Evolutionary conservation across 2,797 vertebrate genomes (phyloP).

Genomic region (Hippopotamyrus pictus): DNA sequence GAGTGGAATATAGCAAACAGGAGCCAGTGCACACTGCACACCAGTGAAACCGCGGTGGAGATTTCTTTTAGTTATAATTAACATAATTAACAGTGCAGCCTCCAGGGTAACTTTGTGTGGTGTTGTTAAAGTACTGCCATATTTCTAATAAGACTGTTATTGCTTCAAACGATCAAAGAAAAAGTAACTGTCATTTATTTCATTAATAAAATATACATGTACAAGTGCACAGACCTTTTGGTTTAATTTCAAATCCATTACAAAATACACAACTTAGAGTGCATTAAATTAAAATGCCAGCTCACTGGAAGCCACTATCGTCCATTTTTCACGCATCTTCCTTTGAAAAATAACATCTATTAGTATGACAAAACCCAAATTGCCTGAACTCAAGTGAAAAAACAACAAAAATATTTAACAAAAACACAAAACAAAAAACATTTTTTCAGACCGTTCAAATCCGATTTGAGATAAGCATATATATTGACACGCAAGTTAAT

Average conservation of each 20-base stretch:
- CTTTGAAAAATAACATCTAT: neutral
- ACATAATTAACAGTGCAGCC: neutral
- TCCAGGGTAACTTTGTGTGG: neutral
- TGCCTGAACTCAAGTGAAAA: neutral
- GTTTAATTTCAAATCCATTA: neutral
- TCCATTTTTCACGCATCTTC: neutral
- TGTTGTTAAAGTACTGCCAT: neutral
- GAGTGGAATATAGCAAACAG: neutral
- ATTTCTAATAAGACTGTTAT: conserved; percentile 5
- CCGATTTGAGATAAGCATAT: neutral
- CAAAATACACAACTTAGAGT: neutral
- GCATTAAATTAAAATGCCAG: neutral
- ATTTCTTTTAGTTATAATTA: neutral
- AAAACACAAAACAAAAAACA: neutral
- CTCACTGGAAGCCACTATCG: neutral
- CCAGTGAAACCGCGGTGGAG: neutral
- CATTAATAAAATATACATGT: conserved; percentile 4
- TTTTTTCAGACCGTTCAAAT: neutral
- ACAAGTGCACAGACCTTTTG: neutral
- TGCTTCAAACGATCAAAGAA: neutral
- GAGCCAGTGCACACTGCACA: neutral
- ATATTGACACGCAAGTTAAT: neutral
- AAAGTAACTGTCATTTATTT: neutral
- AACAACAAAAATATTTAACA: neutral
- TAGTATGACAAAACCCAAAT: neutral